phyloP scores from a whole-genome alignment of 2,113 vertebrate species.

The Otis tarda region DNA sequence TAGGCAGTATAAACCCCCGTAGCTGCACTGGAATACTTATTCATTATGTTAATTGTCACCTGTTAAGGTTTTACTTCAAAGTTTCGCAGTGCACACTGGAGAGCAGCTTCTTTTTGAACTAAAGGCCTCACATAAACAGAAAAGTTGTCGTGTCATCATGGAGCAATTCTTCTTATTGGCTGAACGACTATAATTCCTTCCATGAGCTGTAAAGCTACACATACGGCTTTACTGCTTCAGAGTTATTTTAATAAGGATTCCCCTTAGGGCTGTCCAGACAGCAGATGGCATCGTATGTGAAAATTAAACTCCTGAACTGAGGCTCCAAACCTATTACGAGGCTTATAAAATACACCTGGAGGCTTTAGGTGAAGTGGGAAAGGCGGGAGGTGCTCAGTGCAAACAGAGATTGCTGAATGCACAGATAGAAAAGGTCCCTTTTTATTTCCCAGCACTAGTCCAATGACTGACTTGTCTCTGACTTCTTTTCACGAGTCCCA shows the following conservation, averaged over 20 bases:
- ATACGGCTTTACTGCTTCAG: background rate
- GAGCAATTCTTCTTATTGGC: background rate
- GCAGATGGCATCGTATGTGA: background rate
- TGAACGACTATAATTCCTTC: slow-evolving; percentile 11
- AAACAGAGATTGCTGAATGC: background rate
- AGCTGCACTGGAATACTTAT: background rate
- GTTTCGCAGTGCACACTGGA: background rate
- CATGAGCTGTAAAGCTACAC: background rate
- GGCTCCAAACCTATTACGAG: slow-evolving; percentile 5
- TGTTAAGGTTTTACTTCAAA: background rate
- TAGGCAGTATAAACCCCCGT: rapidly evolving
- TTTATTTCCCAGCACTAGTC: background rate
- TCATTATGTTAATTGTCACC: background rate
- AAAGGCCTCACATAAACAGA: background rate
- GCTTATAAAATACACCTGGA: slow-evolving; percentile 41
- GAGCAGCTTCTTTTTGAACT: background rate
- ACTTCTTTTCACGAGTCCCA: background rate
- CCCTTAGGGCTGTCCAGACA: slow-evolving; percentile 33
- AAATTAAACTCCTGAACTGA: slow-evolving; percentile 5
- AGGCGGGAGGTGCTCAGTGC: background rate
- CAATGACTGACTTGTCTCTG: background rate
- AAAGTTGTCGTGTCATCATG: background rate
- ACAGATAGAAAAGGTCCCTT: background rate
- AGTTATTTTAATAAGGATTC: slow-evolving; percentile 47
- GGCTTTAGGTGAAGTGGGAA: background rate